Conservation (phyloP, 2,888 invertebrate genomes). For the Apoda limacodes region DNA sequence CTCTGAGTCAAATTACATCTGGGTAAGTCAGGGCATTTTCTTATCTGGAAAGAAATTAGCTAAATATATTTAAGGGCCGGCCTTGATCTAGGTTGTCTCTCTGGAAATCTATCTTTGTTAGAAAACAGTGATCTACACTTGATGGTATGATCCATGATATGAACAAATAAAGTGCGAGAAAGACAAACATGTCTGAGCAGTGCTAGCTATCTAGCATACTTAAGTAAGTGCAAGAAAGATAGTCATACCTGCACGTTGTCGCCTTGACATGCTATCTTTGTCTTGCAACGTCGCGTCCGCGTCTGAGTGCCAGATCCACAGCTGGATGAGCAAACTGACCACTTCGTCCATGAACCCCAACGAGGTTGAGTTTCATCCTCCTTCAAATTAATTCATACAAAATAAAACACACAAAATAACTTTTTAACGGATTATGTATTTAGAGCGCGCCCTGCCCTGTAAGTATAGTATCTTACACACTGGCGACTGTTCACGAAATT, state of each 20-base stretch:
- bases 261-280: slow-evolving; percentile 31
- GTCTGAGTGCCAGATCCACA: slow-evolving; percentile 65
- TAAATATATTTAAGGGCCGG: no score
- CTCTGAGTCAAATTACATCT: slow-evolving; percentile 29
- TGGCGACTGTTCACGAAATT: background rate
- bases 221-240: no score
- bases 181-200: no score
- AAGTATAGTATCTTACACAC: background rate
- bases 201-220: no score
- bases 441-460: background rate
- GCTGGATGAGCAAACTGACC: slow-evolving; percentile 65
- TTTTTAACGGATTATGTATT: background rate
- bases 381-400: slow-evolving; percentile 12
- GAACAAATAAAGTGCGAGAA: no score
- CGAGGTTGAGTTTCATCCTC: slow-evolving; percentile 19
- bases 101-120: no score
- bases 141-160: no score
- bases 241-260: slow-evolving; percentile 53
- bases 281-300: slow-evolving; percentile 57
- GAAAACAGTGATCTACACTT: no score
- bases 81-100: no score
- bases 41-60: slow-evolving; percentile 30
- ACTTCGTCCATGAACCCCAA: slow-evolving; percentile 67
- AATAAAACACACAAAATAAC: no score
- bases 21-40: slow-evolving; percentile 41